Percentiles rank a stretch among this genome's conserved stretches.
Evolutionary conservation across 2,888 invertebrate species (phyloP).

Genomic region (Emmelina monodactyla): DNA sequence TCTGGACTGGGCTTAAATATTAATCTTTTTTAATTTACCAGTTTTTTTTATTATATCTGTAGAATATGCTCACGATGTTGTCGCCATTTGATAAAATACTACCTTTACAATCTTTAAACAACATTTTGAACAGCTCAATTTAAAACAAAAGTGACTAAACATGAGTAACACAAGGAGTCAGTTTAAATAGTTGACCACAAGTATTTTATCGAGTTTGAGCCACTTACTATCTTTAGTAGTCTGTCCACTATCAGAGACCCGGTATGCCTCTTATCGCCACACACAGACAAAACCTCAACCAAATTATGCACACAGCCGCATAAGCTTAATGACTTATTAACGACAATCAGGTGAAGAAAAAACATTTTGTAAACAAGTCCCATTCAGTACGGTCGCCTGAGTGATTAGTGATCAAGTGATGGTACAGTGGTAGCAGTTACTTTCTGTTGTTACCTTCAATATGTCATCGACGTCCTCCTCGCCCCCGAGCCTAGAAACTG

Average conservation of each 20-base stretch:
- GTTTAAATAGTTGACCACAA: constrained; percentile 27
- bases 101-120: no score
- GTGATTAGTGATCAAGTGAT: constrained; percentile 15
- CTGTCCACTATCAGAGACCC: constrained; percentile 47
- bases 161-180: no score
- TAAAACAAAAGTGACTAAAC: neutral
- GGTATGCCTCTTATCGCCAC: constrained; percentile 57
- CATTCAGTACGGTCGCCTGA: constrained; percentile 42
- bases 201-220: constrained; percentile 52
- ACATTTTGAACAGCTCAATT: no score
- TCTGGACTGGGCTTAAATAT: no score
- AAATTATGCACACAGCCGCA: constrained; percentile 45
- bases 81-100: no score
- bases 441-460: constrained; percentile 2
- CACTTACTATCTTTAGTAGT: constrained; percentile 42
- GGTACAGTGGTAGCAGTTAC: constrained; percentile 10
- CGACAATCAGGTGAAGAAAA: constrained; percentile 56
- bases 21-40: no score
- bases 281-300: constrained; percentile 39
- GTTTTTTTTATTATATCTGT: no score
- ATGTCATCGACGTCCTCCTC: constrained; percentile 42
- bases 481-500: constrained; percentile 36
- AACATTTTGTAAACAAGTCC: constrained; percentile 59
- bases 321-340: constrained; percentile 61
- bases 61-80: no score